A percentile compares a stretch with the other conserved stretches of the same genome.
phyloP scores from a whole-genome alignment of 2,797 vertebrate species.

The Fistularia tabacaria region DNA sequence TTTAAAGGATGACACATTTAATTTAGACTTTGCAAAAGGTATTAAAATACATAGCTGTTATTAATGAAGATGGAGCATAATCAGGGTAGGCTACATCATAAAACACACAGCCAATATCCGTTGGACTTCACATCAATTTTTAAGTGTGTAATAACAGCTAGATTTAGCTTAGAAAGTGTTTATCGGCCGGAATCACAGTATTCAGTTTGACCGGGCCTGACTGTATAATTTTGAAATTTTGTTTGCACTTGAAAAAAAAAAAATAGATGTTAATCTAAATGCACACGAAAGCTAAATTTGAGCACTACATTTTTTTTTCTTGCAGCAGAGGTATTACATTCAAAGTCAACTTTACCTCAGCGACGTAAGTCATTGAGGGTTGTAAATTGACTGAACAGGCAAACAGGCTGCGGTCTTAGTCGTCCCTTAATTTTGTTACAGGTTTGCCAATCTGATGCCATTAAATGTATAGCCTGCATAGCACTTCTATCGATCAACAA shows the following conservation, averaged over 20 bases:
- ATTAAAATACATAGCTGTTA: slow-evolving; percentile 69
- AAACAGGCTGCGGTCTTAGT: slow-evolving; percentile 45
- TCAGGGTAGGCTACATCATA: slow-evolving; percentile 37
- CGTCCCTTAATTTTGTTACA: slow-evolving; percentile 63
- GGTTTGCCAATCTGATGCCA: slow-evolving; percentile 62
- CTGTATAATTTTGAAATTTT: too few species aligned
- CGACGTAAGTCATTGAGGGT: slow-evolving; percentile 41
- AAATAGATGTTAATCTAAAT: slow-evolving; percentile 4
- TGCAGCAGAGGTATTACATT: slow-evolving; percentile 14
- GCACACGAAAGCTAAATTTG: background rate
- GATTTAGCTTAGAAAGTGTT: too few species aligned
- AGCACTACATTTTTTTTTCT: background rate
- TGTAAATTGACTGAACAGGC: slow-evolving; percentile 53
- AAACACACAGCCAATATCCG: background rate
- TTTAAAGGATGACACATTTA: slow-evolving; percentile 70
- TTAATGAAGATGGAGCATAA: slow-evolving; percentile 68
- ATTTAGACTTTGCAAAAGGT: slow-evolving; percentile 65
- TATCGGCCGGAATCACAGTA: too few species aligned
- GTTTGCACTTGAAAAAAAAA: too few species aligned
- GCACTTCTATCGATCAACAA: slow-evolving; percentile 70
- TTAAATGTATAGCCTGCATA: slow-evolving; percentile 68
- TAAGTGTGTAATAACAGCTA: background rate
- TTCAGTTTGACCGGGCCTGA: too few species aligned
- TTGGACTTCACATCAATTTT: background rate
- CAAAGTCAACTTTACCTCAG: slow-evolving; percentile 49